phyloP scores from a whole-genome alignment of 1,140 invertebrate species.

The Neodiprion lecontei region DNA sequence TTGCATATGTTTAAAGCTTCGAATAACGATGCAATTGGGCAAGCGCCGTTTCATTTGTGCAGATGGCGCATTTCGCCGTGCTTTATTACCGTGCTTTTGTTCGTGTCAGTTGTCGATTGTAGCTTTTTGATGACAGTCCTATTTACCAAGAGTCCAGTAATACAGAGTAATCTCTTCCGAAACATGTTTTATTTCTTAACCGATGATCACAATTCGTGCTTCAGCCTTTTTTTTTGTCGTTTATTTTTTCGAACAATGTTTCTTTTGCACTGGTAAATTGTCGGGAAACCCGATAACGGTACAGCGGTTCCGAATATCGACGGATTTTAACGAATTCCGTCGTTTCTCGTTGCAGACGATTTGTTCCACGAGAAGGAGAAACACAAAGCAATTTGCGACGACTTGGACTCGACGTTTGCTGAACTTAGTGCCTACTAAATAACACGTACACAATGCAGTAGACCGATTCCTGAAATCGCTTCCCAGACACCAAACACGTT shows the following conservation, averaged over 20 bases:
- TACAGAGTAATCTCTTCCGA: too few relatives aligned
- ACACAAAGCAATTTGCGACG: slow-evolving; percentile 95
- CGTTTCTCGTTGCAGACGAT: slow-evolving; percentile 79
- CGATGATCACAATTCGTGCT: background rate
- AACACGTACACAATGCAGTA: slow-evolving; percentile 6
- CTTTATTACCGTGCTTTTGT: background rate
- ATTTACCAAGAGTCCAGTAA: too few relatives aligned
- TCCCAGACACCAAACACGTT: too few relatives aligned
- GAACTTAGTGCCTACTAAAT: slow-evolving; percentile 85
- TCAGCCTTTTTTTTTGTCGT: slow-evolving; percentile 10
- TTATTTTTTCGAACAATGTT: background rate
- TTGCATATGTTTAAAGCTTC: too few relatives aligned
- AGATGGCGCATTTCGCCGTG: background rate
- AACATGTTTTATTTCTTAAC: too few relatives aligned
- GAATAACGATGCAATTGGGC: too few relatives aligned
- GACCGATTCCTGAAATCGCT: too few relatives aligned
- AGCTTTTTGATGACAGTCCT: background rate
- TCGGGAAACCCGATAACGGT: background rate
- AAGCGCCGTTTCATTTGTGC: too few relatives aligned
- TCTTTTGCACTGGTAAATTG: background rate
- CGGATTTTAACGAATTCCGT: slow-evolving; percentile 20
- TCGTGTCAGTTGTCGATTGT: background rate
- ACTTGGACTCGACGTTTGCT: slow-evolving; percentile 97
- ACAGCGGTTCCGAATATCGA: background rate
- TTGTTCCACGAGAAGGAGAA: slow-evolving; percentile 94